phyloP scores from a whole-genome alignment of 2,113 vertebrate species.

The Podilymbus podiceps region DNA sequence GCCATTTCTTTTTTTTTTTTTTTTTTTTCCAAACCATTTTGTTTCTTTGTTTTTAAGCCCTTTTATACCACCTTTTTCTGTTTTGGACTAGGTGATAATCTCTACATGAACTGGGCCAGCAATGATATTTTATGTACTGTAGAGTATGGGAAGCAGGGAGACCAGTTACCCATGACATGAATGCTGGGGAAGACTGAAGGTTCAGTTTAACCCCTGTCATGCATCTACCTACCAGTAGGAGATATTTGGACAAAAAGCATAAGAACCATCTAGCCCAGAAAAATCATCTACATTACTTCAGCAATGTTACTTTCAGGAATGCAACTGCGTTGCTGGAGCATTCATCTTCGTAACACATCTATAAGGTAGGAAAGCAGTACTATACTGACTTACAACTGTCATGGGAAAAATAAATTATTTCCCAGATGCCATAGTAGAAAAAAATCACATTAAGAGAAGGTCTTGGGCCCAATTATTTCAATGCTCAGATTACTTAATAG shows the following conservation, averaged over 20 bases:
- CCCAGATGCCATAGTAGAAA: not conserved
- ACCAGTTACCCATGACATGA: not conserved
- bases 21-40: not conserved
- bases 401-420: not conserved
- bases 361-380: not conserved
- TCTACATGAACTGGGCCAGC: not conserved
- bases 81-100: not conserved
- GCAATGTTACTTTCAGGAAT: not conserved
- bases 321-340: not conserved
- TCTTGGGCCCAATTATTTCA: not conserved
- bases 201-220: not conserved
- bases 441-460: not conserved
- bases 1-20: not conserved
- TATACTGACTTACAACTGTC: not conserved
- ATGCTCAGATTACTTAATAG: not conserved
- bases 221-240: not conserved
- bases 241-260: not conserved
- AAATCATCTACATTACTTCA: not conserved
- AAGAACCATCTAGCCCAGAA: not conserved
- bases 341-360: not conserved
- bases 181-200: not conserved
- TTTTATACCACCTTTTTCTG: not conserved
- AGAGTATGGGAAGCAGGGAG: not conserved
- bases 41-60: not conserved
- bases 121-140: fast-evolving